Conservation (phyloP, 2,113 vertebrate species). For the Neopipo cinnamomea region DNA sequence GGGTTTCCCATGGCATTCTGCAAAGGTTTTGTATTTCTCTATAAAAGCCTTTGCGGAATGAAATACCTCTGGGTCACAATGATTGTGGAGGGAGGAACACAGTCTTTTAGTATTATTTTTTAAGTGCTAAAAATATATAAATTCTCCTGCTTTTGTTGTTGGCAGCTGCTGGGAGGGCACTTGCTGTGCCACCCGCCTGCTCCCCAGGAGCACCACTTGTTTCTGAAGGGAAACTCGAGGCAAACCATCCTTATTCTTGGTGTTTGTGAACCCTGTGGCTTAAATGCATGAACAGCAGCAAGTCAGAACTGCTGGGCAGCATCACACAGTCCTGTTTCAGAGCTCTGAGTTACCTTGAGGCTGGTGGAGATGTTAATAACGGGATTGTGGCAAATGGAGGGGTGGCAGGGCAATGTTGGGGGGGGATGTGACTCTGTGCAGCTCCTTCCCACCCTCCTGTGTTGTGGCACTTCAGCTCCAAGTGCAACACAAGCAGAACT, state of each 20-base stretch:
- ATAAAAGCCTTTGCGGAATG: background rate
- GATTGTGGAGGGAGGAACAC: background rate
- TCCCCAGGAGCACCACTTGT: background rate
- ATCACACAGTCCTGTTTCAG: background rate
- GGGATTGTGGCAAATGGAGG: background rate
- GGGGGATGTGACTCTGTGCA: too few species aligned
- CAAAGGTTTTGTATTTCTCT: background rate
- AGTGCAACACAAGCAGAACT: background rate
- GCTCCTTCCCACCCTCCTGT: background rate
- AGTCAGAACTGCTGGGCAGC: background rate
- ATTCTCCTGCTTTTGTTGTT: background rate
- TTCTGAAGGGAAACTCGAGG: background rate
- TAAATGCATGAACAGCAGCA: background rate
- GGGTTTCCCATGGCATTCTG: background rate
- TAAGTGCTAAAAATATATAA: background rate
- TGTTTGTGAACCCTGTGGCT: background rate
- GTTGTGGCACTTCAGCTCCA: background rate
- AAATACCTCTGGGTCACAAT: background rate
- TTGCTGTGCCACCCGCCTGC: background rate
- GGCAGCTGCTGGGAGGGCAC: background rate
- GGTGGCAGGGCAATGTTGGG: background rate
- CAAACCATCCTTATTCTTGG: background rate
- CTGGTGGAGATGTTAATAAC: background rate
- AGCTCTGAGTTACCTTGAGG: background rate
- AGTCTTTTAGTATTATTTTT: background rate